Evolutionary conservation across 2,113 vertebrate species (phyloP), one percentile per base, ranked within the genome.

Genomic region (Sylvia atricapilla): DNA sequence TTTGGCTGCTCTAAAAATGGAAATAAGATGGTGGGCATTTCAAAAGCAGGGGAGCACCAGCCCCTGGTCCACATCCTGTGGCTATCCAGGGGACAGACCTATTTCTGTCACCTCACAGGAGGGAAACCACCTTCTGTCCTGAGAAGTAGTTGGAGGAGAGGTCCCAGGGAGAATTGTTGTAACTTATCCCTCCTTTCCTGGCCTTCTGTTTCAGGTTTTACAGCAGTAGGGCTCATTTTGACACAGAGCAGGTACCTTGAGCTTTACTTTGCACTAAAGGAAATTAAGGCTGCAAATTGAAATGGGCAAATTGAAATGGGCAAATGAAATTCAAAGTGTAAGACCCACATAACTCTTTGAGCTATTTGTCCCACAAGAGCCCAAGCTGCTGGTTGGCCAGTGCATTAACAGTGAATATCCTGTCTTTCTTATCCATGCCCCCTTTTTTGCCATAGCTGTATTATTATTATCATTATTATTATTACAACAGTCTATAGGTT

Each of bases 341-440:
- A 96, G 89, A 72, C 35, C 24, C 52, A 50, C 49, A 82, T 31
- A 25, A 35, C 10, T 92, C 50, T 80, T 85, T 67, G 80, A 97
- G 60, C 68, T 79, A 59, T 90, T 93, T 74, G 63, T 89, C 70
- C 70, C 88, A 49, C 59, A 67, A 80, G 63, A 89, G 28, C 39
- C 66, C 21, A 47, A 73, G 41, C 56, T 84, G 56, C 80, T 85
- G 58, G 56, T 88, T 9, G 37, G 70, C 67, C 72, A 89, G 23
- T 23, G 9, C 5, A 1, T 79, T 92, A 90, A 90, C 56, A 68
- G 39, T 87, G 84, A 94, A 87, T 96, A 96, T 93, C 83, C 83
- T 94, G 76, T 86, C 67, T 94, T 82, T 69, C 64, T 97, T n/a
- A n/a, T n/a, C n/a, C 88, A 75, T 66, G 63, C 92, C 84, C 81